Evolutionary conservation across 2,888 invertebrate species (phyloP), one percentile per base, ranked within the genome.

Genomic region (Copidosoma aretas): DNA sequence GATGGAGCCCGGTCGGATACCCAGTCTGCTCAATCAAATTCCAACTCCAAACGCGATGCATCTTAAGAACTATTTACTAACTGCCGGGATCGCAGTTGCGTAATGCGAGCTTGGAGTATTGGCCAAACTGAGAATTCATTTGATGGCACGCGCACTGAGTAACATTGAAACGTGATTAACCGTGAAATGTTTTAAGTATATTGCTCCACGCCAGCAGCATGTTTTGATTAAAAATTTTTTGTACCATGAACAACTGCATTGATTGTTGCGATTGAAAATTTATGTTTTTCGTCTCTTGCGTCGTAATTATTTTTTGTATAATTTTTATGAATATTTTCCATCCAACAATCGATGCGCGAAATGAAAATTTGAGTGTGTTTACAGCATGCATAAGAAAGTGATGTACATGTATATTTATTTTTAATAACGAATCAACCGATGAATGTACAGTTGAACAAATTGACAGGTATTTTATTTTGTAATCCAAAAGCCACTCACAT

Each of bases 1-100:
- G 75, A 93, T 94, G 0, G 93, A 92, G 54, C 87, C 89, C 75
- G 84, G 95, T 54, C 87, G 89, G 75, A 84, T 96, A 71, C 85
- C 87, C 1, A 83, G 88, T 22, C 85, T 92, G 24, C 85, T 96
- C 52, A 85, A 87, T n/a, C 87, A 89, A 54, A 86, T 94, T 66
- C 80, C 83, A 19, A 80, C 80, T 64, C 79, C 80, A 21, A 81
- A 80, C 61, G 81, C 82, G 17, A 78, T 75, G 67, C 81, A 82
- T 58, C 71, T 84, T 25, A 80, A 77, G 63, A 80, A 76, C 73
- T 84, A 84, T 64, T 75, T 84, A 4, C 81, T 81, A 76, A 80
- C 78, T 39, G 82, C 82, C 65, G 83, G 84, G 41, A 74, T 82
- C 65, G 78, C 77, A 62, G 79, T 82, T 77, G 78, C 81, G 80